A percentile compares a stretch with the other conserved stretches of the same genome.
Evolutionary conservation across 2,888 invertebrate species (phyloP).

Genomic region (Melanargia galathea): DNA sequence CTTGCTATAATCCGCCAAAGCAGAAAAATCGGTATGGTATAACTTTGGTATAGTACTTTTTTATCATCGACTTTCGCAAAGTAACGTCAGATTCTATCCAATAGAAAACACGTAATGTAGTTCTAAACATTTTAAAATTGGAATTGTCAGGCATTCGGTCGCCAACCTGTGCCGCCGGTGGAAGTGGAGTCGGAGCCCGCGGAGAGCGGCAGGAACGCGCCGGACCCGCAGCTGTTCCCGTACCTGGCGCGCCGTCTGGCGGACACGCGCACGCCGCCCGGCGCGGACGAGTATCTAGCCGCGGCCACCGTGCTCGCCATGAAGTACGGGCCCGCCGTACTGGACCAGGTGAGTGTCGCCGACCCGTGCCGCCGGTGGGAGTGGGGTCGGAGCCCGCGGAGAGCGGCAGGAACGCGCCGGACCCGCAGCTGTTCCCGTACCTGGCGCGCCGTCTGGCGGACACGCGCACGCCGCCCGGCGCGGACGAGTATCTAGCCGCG

Average conservation of each 20-base stretch:
- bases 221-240: constrained; percentile 91
- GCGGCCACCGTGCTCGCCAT: constrained; percentile 94
- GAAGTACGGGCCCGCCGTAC: constrained; percentile 90
- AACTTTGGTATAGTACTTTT: too few relatives aligned
- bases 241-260: constrained; percentile 88
- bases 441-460: constrained; percentile 85
- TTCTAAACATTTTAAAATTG: too few relatives aligned
- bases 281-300: constrained; percentile 89
- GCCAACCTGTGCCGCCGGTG: constrained; percentile 90
- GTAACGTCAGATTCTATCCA: too few relatives aligned
- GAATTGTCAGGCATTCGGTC: constrained; percentile 89
- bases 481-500: constrained; percentile 91
- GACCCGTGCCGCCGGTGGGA: too few relatives aligned
- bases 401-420: constrained; percentile 57
- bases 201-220: constrained; percentile 52
- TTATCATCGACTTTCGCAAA: too few relatives aligned
- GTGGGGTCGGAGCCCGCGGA: too few relatives aligned
- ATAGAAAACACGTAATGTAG: too few relatives aligned
- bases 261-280: constrained; percentile 60
- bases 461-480: constrained; percentile 63
- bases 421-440: constrained; percentile 92
- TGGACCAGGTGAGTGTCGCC: constrained; percentile 62
- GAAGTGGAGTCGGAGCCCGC: constrained; percentile 51
- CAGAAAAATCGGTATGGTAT: too few relatives aligned
- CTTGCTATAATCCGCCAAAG: too few relatives aligned